Conservation (phyloP, 2,888 invertebrate genomes). For the Perithous albicinctus region DNA sequence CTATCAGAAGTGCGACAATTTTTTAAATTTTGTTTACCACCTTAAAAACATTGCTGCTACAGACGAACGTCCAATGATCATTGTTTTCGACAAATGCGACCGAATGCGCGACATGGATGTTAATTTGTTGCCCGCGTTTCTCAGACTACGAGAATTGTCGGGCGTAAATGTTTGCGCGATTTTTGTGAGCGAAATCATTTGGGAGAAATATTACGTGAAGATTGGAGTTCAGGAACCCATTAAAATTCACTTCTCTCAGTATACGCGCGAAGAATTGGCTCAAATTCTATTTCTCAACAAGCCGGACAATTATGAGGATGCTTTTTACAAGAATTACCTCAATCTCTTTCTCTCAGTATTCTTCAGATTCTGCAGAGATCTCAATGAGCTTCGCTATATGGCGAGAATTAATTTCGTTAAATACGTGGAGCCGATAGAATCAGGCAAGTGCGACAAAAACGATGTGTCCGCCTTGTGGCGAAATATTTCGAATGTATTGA, state of each 20-base stretch:
- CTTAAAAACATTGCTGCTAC: constrained; percentile 84
- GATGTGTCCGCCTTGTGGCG: constrained; percentile 92
- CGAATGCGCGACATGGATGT: constrained; percentile 91
- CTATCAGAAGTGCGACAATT: constrained; percentile 88
- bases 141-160: constrained; percentile 91
- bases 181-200: constrained; percentile 91
- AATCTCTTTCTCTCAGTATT: constrained; percentile 94
- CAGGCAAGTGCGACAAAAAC: constrained; percentile 87
- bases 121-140: constrained; percentile 90
- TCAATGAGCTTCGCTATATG: constrained; percentile 93
- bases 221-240: constrained; percentile 90
- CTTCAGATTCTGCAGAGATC: constrained; percentile 93
- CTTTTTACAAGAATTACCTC: constrained; percentile 92
- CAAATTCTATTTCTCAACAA: constrained; percentile 85
- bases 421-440: constrained; percentile 92
- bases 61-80: constrained; percentile 86
- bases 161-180: constrained; percentile 90
- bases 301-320: constrained; percentile 83
- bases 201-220: constrained; percentile 92
- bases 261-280: constrained; percentile 89
- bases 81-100: constrained; percentile 93
- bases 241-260: constrained; percentile 92
- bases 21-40: constrained; percentile 88
- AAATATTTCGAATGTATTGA: constrained; percentile 91
- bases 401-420: constrained; percentile 91